A percentile compares a stretch with the other conserved stretches of the same genome.
Conservation (phyloP, 2,797 vertebrate species). For the Diplodus sargus region DNA sequence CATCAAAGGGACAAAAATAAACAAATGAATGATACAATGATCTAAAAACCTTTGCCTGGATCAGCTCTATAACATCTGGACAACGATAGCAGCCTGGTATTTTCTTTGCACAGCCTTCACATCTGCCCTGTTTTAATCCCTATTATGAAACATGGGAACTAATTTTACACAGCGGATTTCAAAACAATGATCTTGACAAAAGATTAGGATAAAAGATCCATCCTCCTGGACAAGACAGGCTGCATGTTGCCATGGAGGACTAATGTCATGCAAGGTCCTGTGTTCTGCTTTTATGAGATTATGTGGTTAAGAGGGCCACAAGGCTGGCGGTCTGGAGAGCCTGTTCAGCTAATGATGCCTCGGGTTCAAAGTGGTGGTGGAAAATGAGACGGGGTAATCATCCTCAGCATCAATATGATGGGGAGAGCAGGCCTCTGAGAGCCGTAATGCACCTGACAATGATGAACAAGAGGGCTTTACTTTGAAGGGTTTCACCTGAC, state of each 20-base stretch:
- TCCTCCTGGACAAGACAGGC: slow-evolving; percentile 47
- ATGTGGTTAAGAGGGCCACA: slow-evolving; percentile 68
- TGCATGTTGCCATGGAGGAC: slow-evolving; percentile 45
- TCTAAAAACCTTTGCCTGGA: slow-evolving; percentile 7
- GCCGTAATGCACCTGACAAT: slow-evolving; percentile 33
- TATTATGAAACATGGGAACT: slow-evolving; percentile 53
- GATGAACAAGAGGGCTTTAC: slow-evolving; percentile 17
- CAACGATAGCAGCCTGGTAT: slow-evolving; percentile 31
- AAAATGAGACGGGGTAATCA: slow-evolving; percentile 58
- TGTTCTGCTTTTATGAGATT: slow-evolving; percentile 75
- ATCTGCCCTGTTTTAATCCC: slow-evolving; percentile 58
- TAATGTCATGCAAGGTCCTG: slow-evolving; percentile 62
- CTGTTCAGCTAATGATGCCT: slow-evolving; percentile 70
- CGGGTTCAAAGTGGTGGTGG: slow-evolving; percentile 70
- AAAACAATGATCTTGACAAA: slow-evolving; percentile 40
- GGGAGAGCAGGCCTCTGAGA: slow-evolving; percentile 28
- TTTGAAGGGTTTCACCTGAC: slow-evolving; percentile 12
- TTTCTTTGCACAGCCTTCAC: slow-evolving; percentile 36
- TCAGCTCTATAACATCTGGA: slow-evolving; percentile 49
- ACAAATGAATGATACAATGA: background rate
- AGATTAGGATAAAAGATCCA: slow-evolving; percentile 56
- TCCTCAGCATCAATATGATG: slow-evolving; percentile 42
- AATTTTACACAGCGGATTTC: slow-evolving; percentile 38
- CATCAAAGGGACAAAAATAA: background rate
- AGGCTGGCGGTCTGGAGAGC: slow-evolving; percentile 66